Percentiles rank a stretch among this genome's conserved stretches.
phyloP scores from a whole-genome alignment of 2,113 vertebrate species.

The Hemicordylus capensis region DNA sequence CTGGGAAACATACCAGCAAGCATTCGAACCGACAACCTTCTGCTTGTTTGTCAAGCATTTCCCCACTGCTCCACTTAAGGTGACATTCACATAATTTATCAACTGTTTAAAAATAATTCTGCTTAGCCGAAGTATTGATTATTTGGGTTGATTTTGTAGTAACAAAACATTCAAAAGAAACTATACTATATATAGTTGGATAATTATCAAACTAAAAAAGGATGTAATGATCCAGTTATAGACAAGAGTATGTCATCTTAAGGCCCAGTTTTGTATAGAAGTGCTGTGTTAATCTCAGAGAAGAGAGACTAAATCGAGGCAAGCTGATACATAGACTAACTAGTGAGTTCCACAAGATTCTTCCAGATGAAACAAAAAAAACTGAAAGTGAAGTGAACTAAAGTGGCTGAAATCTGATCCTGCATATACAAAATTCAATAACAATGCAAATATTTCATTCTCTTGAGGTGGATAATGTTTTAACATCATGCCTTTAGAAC shows the following conservation, averaged over 20 bases:
- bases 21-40: too few relatives aligned
- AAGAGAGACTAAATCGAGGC: neutral
- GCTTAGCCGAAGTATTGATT: neutral
- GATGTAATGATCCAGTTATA: too few relatives aligned
- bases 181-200: too few relatives aligned
- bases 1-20: too few relatives aligned
- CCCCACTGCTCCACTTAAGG: too few relatives aligned
- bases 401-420: neutral
- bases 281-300: too few relatives aligned
- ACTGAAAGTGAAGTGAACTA: neutral
- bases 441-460: slow-evolving; percentile 4
- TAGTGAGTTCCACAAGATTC: neutral
- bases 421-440: neutral
- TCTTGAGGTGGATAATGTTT: neutral
- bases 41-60: too few relatives aligned
- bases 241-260: too few relatives aligned
- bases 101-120: neutral
- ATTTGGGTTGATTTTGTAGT: neutral
- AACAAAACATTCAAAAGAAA: too few relatives aligned
- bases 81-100: too few relatives aligned
- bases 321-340: neutral
- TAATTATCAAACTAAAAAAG: too few relatives aligned
- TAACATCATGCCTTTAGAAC: neutral
- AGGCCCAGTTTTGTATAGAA: too few relatives aligned
- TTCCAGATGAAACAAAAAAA: neutral